Percentiles rank a stretch among this genome's conserved stretches.
phyloP scores from a whole-genome alignment of 2,888 invertebrate species.

The Ennomos erosarius region DNA sequence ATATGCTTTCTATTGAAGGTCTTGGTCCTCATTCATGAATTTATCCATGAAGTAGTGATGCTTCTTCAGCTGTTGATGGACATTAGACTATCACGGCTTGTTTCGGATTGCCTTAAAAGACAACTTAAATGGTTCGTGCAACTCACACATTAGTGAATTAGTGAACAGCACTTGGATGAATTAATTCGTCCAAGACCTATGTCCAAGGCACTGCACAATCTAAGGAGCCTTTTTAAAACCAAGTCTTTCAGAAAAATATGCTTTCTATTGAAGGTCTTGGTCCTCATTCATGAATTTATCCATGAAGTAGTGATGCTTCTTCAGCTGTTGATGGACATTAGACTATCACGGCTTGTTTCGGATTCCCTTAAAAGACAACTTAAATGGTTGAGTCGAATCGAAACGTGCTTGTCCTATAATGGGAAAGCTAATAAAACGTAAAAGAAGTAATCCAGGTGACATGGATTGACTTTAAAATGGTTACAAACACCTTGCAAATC shows the following conservation, averaged over 20 bases:
- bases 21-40: constrained; percentile 12
- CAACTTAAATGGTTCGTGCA: constrained; percentile 67
- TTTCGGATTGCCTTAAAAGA: constrained; percentile 61
- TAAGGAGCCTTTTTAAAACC: no score
- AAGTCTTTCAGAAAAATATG: no score
- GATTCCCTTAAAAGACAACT: constrained; percentile 63
- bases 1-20: background rate
- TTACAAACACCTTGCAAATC: constrained; percentile 56
- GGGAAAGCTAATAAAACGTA: constrained; percentile 67
- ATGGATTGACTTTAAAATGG: constrained; percentile 80
- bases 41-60: constrained; percentile 25
- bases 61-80: constrained; percentile 43
- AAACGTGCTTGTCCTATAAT: constrained; percentile 64
- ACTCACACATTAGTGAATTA: no score
- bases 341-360: constrained; percentile 55
- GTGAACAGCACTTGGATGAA: no score
- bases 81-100: constrained; percentile 56
- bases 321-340: constrained; percentile 48
- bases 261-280: background rate
- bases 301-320: constrained; percentile 33
- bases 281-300: constrained; percentile 10
- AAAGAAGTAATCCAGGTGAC: constrained; percentile 62
- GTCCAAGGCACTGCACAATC: no score
- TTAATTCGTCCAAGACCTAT: no score
- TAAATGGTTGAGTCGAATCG: constrained; percentile 56